Conservation (phyloP, 2,797 vertebrate species). For the Danio tinwini region DNA sequence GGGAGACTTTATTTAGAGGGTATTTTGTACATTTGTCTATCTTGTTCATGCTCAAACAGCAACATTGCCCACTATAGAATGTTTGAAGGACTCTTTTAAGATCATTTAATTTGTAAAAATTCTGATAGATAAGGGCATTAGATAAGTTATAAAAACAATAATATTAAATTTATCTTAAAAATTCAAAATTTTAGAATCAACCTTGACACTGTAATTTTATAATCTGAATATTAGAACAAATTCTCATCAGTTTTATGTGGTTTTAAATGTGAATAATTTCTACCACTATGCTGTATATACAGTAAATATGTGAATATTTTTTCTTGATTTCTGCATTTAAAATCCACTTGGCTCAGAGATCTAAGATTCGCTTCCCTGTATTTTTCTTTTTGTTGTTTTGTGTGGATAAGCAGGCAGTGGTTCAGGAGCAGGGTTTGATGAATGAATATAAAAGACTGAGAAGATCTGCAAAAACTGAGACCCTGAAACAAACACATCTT, state of each 20-base stretch:
- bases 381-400: conserved; percentile 6
- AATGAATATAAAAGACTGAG: conserved; percentile 72
- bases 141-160: too few relatives aligned
- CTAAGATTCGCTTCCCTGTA: not conserved
- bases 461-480: conserved; percentile 54
- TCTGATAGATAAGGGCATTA: too few relatives aligned
- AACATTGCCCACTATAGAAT: too few relatives aligned
- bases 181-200: too few relatives aligned
- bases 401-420: conserved; percentile 72
- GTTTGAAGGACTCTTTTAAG: too few relatives aligned
- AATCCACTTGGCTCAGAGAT: not conserved
- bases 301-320: too few relatives aligned
- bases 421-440: conserved; percentile 75
- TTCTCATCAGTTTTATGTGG: not conserved
- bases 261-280: not conserved
- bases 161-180: too few relatives aligned
- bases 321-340: not conserved
- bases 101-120: too few relatives aligned
- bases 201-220: not conserved
- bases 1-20: too few relatives aligned
- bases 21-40: too few relatives aligned
- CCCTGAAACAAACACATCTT: conserved; percentile 50
- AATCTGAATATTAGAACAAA: too few relatives aligned
- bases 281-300: not conserved
- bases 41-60: too few relatives aligned